Base-by-base conservation (phyloP, 2,113 vertebrate species). In the Nerophis lumbriciformis region DNA sequence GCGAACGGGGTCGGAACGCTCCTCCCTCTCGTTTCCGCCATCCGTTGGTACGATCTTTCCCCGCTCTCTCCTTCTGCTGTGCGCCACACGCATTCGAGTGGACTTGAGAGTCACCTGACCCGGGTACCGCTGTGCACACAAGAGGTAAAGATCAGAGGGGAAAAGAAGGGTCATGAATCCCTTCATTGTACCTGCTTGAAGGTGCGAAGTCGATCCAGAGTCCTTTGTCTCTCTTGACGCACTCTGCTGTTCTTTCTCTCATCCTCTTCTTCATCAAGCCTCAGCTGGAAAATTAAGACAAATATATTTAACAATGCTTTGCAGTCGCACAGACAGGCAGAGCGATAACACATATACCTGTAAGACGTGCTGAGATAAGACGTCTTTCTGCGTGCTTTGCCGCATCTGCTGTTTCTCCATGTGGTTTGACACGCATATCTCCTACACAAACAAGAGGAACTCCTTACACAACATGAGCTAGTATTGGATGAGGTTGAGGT, bases 101-200 rank as follows among this genome's bases (percentile, higher is more conserved):
- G 95, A 98, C 85, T 99, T 99, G 55, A 99, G 92, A 68, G 94
- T 93, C 72, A 98, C 96, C 84, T 99, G 96, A 54, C 96, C 96
- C 16, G 96, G 94, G 80, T 99, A 93, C 44, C 91, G 93, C 95
- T 99, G 35, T 21, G 57, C 21, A 37, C n/a, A 36, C 6, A 59
- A 59, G 36, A 15, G 1, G 55, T 37, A 15, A 45, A 48, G 5
- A 42, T 59, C 5, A 55, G 15, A 4, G 39, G 55, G 28, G 21
- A 51, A 15, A 7, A 15, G 28, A 0, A 0, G 19, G n/a, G 45
- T 2, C 14, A 59, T 59, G 2, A 9, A 51, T 51, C 7, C 42
- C 10, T 53, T 2, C 10, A 48, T 6, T 19, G 11, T 51, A 97
- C 96, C 93, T 98, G 96, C 84, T 97, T 98, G 87, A 98, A 99